Base-by-base conservation (phyloP, 2,797 vertebrate genomes). In the Melanogrammus aeglefinus region DNA sequence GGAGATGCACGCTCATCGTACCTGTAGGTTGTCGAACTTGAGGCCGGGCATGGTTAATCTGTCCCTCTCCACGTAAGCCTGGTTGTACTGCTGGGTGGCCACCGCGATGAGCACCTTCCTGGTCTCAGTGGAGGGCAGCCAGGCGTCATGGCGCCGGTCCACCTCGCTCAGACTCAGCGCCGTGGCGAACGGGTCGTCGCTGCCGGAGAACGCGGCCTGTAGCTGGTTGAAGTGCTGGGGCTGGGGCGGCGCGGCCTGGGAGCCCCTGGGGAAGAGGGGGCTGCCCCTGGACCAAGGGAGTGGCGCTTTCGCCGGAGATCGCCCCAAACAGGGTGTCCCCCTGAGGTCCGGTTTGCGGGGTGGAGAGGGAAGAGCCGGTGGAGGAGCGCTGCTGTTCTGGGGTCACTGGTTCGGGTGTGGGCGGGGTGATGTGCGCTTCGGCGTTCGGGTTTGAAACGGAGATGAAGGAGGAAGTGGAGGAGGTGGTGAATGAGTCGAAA, bases 1-100 rank as follows among this genome's bases (percentile, higher is more conserved):
- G n/a, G 39, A 38, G 16, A n/a, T 2, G 6, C 38, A 18, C 12
- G 57, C 44, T 63, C 57, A 9, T 80, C 84, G 73, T 93, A 99
- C 98, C 96, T 99, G 98, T 80, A 99, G 94, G 88, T 98, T 99
- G 92, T 99, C 97, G n/a, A 99, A 98, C 91, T 97, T 97, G 85
- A 99, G 95, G 76, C 98, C 98, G 0, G 98, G 98, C 98, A 99
- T 98, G 73, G 97, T 96, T 79, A 97, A 95, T 82, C 94, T 96
- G 80, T 94, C 96, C 85, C 94, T 94, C 82, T 97, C 97, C 9
- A 96, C 87, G 7, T 96, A 96, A 8, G 95, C 85, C 0, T 95
- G 88, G 77, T 91, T 94, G 81, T 94, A 95, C 9, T 97, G 97
- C 39, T 97, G 97, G 0, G 95, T 96, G 3, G 96, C 95, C 33